Base-by-base conservation (phyloP, 2,888 invertebrate species). In the Girardia tigrina region DNA sequence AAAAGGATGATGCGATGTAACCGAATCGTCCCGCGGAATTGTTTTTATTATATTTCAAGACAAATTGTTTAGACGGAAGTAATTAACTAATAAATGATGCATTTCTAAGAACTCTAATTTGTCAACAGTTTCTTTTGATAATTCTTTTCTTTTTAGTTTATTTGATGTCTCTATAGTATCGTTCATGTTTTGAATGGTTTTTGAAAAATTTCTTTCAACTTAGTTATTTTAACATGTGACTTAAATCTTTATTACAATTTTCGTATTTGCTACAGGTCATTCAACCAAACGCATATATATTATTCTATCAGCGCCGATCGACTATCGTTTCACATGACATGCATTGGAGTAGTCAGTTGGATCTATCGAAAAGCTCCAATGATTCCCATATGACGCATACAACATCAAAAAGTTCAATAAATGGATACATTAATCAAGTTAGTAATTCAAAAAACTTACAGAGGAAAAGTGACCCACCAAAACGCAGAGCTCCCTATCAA, bases 261-360 rank as follows among this genome's bases (percentile, higher is more conserved):
- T 12, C 16, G 16, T 36, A 36, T 36, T 56, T 56, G n/a, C n/a
- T 12, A 56, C 26, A 74, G 74, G 74, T 74, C 23, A 69, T 74
- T 8, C 74, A 74, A 23, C 42, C 23, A 23, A 42, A 74, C 29
- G 74, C 74, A 23, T 74, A 74, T 56, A 74, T 74, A 6, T 56
- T 74, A 6, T 74, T 74, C 29, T 74, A 74, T 20, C 74, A 74
- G 27, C 74, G 74, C 4, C 74, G 74, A 4, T 56, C 56, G n/a
- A 56, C 8, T 2, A 56, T 56, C 23, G n/a, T 56, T 56, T 56
- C 56, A 20, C 56, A 12, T 16, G 56, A 56, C 4, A n/a, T 20
- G 23, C 56, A 56, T n/a, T 56, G 56, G 56, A 56, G 56, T 56
- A n/a, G 20, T 56, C 56, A 56, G 4, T 56, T 56, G 23, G 56